Conservation (phyloP, 2,888 invertebrate species). For the Andrena praecox region DNA sequence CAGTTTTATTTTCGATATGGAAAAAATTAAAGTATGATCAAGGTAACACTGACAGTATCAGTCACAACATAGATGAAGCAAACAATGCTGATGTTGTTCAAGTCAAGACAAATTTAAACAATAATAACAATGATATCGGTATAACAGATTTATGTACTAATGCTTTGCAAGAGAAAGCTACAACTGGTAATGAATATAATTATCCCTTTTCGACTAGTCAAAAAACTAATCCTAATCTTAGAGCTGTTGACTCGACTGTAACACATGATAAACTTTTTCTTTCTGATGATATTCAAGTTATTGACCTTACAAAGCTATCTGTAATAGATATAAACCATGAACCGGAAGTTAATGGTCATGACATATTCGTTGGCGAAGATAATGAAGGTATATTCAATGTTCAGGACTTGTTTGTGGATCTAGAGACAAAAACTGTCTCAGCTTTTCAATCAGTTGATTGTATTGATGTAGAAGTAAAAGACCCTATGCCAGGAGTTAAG, state of each 20-base stretch:
- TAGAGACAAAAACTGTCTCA: too few relatives aligned
- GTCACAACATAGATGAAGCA: not conserved
- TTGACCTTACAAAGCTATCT: not conserved
- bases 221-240: not conserved
- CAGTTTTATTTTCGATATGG: not conserved
- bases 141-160: not conserved
- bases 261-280: not conserved
- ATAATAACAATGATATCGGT: constrained; percentile 3
- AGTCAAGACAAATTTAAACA: not conserved
- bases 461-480: too few relatives aligned
- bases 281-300: not conserved
- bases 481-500: too few relatives aligned
- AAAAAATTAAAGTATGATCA: constrained; percentile 4
- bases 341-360: not conserved
- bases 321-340: not conserved
- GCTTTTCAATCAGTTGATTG: too few relatives aligned
- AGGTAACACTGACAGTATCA: constrained; percentile 4
- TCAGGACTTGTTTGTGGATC: not conserved
- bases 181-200: not conserved
- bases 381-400: constrained; percentile 3
- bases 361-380: not conserved
- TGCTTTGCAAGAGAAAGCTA: not conserved
- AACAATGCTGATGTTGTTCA: not conserved
- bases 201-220: not conserved
- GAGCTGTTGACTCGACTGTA: not conserved